Evolutionary conservation across 2,888 invertebrate species (phyloP), one percentile per base, ranked within the genome.

Genomic region (Chydorus sphaericus): DNA sequence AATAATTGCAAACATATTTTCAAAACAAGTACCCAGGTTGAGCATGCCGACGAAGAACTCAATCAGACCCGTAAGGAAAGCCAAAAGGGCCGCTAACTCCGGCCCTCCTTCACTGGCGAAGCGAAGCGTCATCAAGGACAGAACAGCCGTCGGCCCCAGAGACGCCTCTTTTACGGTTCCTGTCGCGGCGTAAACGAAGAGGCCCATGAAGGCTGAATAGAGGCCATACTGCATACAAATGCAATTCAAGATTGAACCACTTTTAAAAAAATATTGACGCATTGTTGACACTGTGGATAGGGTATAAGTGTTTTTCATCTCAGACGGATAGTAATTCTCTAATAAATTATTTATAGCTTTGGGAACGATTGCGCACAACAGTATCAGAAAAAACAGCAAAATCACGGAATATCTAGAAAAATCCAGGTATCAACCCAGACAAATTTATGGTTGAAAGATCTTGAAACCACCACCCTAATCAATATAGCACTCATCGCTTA

Each of bases 131-230:
- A 57, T 57, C 23, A 57, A 23, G 11, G 57, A 85, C 79, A 94
- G 81, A 57, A 92, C 76, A n/a, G 94, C 93, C 0, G 93, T 93
- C 3, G 94, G 93, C 8, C 94, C 92, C 63, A 91, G 79, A 1
- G 92, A 91, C 58, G 91, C 85, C 69, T 92, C 91, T 68, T 90
- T 90, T 67, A 90, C 88, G 60, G 89, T 90, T 49, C 93, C 93
- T 63, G 94, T 77, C 62, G 93, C 72, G 64, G 88, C 84, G 74
- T 94, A 94, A 59, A 92, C 76, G 70, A 93, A 84, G 68, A 86
- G 85, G 44, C 91, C 90, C 65, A 92, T 72, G 72, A 93, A 93
- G 16, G 92, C 88, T 54, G 90, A 86, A 71, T 93, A 93, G 54
- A 94, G 74, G 38, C 93, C 94, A 71, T 88, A 86, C 83, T 91